These are phyloP conservation scores for Nasonovia ribisnigri DNA, from an alignment of 2,888 invertebrate species.

Conservation along the genomic window DNA sequence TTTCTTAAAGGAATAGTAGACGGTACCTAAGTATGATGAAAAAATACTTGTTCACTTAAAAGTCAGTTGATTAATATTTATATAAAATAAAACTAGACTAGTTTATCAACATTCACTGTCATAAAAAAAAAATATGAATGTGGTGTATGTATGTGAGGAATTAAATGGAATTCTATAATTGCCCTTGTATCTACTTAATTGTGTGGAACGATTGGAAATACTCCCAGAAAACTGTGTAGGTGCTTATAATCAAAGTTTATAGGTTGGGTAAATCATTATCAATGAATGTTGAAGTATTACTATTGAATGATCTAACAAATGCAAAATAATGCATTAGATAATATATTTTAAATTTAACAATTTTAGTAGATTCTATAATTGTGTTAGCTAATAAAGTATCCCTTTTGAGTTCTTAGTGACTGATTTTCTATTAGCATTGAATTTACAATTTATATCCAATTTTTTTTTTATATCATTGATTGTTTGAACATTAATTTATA, in stretches of 20 bases:
- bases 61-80: not conserved
- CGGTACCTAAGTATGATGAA: not conserved
- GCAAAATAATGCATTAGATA: not conserved
- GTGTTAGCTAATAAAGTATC: too few species aligned
- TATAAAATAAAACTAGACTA: not conserved
- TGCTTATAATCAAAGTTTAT: not conserved
- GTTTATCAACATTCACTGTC: not conserved
- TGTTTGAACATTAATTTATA: too few species aligned
- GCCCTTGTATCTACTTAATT: not conserved
- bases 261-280: not conserved
- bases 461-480: too few species aligned
- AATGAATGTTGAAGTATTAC: not conserved
- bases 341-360: too few species aligned
- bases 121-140: not conserved
- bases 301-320: not conserved
- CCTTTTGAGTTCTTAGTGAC: too few species aligned
- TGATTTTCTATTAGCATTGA: too few species aligned
- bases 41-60: not conserved
- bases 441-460: too few species aligned
- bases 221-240: not conserved
- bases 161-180: not conserved
- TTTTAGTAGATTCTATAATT: too few species aligned
- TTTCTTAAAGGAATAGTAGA: not conserved
- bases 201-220: not conserved
- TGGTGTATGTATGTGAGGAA: not conserved